These are phyloP conservation scores for Eupleurogrammus muticus DNA, from an alignment of 2,797 vertebrate genomes.

Conservation along the genomic window DNA sequence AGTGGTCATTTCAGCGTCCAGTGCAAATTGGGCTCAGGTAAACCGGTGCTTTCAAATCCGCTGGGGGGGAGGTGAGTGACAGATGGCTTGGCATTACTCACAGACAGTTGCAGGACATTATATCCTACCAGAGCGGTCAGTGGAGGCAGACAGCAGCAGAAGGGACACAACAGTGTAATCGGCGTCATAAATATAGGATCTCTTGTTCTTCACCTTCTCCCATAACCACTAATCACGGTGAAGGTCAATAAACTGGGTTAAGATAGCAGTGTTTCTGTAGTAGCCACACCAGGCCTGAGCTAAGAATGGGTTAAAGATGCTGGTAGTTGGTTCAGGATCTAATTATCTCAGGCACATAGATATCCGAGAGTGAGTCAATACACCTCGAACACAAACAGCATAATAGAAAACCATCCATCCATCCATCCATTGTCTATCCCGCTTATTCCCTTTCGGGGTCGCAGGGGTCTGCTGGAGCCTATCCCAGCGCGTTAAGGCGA, in stretches of 20 bases:
- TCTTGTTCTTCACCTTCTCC: neutral
- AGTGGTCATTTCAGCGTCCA: too few species aligned
- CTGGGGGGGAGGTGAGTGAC: constrained; percentile 37
- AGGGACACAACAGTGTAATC: constrained; percentile 8
- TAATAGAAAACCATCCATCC: constrained; percentile 17
- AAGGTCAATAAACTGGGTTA: constrained; percentile 3
- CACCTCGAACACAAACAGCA: constrained; percentile 10
- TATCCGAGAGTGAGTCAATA: constrained; percentile 29
- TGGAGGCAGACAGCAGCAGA: constrained; percentile 17
- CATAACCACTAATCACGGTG: neutral
- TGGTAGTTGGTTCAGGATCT: constrained; percentile 15
- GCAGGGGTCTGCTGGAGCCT: too few species aligned
- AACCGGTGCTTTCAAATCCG: constrained; percentile 25
- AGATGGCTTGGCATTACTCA: constrained; percentile 56
- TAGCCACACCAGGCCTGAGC: neutral
- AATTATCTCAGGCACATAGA: constrained; percentile 15
- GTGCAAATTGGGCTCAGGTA: constrained; percentile 47
- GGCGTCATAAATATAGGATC: neutral
- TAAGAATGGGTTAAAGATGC: constrained; percentile 1
- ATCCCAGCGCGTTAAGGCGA: too few species aligned
- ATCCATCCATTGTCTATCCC: too few species aligned
- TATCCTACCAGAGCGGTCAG: constrained; percentile 32
- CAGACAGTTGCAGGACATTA: constrained; percentile 51
- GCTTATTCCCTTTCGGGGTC: too few species aligned
- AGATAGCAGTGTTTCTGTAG: constrained; percentile 6